Percentiles rank a stretch among this genome's conserved stretches.
Evolutionary conservation across 2,113 vertebrate species (phyloP).

Genomic region (Brachyistius frenatus): DNA sequence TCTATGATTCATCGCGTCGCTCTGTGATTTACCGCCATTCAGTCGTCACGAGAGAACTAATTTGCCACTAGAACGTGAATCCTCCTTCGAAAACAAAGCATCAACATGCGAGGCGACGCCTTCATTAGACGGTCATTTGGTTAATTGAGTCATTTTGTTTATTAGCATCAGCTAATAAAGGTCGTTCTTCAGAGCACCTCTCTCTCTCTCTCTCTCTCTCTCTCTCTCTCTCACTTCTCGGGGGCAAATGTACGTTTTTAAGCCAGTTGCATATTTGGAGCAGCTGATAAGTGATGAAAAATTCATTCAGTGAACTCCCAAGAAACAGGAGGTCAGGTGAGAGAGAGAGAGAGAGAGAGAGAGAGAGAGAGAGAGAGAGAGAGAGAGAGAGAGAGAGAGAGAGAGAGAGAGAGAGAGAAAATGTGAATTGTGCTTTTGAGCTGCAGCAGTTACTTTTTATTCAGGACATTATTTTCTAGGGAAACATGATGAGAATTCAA

Average conservation of each 20-base stretch:
- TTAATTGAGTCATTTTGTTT: conserved; percentile 68
- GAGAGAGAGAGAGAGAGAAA: too few species aligned
- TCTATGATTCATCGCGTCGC: conserved; percentile 60
- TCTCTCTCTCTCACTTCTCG: not conserved
- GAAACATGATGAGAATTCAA: not conserved
- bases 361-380: too few species aligned
- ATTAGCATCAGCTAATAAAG: conserved; percentile 57
- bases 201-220: not conserved
- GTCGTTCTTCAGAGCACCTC: conserved; percentile 9
- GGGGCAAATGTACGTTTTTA: not conserved
- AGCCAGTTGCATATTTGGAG: not conserved
- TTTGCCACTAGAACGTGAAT: conserved; percentile 68
- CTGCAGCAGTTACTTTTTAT: not conserved
- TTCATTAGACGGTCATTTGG: conserved; percentile 42
- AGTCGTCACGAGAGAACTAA: conserved; percentile 56
- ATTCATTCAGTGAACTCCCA: conserved; percentile 5
- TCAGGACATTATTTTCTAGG: not conserved
- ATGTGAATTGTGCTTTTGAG: not conserved
- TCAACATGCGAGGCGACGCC: conserved; percentile 38
- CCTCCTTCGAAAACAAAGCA: conserved; percentile 42
- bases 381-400: too few species aligned
- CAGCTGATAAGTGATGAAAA: conserved; percentile 18
- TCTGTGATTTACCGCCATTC: conserved; percentile 56
- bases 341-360: too few species aligned
- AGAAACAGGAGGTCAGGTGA: conserved; percentile 28